A percentile compares a stretch with the other conserved stretches of the same genome.
Evolutionary conservation across 2,888 invertebrate genomes (phyloP).

Genomic region (Netelia melanura): DNA sequence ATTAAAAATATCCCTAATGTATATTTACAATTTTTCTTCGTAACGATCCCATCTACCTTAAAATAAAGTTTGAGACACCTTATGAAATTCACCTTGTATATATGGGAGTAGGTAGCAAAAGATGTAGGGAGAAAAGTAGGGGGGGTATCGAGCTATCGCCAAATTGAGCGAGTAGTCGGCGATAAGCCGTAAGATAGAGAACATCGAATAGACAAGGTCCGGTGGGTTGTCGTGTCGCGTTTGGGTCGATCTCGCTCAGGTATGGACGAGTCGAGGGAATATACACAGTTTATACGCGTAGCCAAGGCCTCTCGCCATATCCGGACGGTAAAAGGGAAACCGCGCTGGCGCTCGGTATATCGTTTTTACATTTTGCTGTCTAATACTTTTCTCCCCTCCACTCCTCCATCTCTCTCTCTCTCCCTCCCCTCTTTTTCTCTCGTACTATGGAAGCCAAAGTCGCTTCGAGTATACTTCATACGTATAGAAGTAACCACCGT

Average conservation of each 20-base stretch:
- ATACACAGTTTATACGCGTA: slow-evolving; percentile 15
- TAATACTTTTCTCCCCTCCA: too few relatives aligned
- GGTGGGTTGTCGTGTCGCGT: neutral
- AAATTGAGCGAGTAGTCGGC: neutral
- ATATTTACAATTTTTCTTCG: too few relatives aligned
- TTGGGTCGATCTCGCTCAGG: neutral
- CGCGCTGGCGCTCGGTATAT: slow-evolving; percentile 22
- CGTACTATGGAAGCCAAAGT: neutral
- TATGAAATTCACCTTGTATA: neutral
- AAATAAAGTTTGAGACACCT: too few relatives aligned
- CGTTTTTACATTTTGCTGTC: slow-evolving; percentile 2
- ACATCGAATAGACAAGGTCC: slow-evolving; percentile 47
- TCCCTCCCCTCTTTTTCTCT: neutral
- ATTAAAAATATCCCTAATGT: too few relatives aligned
- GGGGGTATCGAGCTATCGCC: slow-evolving; percentile 12
- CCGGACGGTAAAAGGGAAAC: slow-evolving; percentile 66
- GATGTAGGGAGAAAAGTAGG: slow-evolving; percentile 50
- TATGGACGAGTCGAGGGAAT: neutral
- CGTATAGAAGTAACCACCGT: too few relatives aligned
- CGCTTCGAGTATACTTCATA: too few relatives aligned
- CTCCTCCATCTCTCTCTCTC: neutral
- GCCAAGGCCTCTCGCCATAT: slow-evolving; percentile 69
- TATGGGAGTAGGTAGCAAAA: slow-evolving; percentile 45
- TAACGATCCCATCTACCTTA: too few relatives aligned
- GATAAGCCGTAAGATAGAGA: slow-evolving; percentile 3